Base-by-base conservation (phyloP, 2,888 invertebrate species). In the Unio pictorum region DNA sequence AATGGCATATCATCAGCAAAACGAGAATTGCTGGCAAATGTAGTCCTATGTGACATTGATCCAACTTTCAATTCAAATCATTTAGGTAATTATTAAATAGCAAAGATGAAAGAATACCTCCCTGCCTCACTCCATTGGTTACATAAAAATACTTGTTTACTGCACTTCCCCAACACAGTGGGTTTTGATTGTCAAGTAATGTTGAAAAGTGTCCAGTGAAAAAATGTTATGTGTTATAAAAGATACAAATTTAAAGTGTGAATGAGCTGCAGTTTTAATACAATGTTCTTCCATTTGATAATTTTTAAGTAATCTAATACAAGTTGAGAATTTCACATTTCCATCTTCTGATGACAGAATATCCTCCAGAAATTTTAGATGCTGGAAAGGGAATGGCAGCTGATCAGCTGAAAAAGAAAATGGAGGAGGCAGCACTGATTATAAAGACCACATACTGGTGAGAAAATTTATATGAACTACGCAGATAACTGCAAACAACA, bases 391-490 rank as follows among this genome's bases (percentile, higher is more conserved):
- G 92, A 54, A 86, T 94, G 79, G 89, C 93, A 0, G 87, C 93
- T 0, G 95, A 95, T 0, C 86, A 91, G 7, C 93, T 95, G 84
- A 98, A 97, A 91, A 91, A 92, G 55, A 92, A 93, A 81, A 92
- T 95, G 64, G 96, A 97, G 28, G 93, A 94, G 76, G 91, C 93
- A 74, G 93, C 95, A 0, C 91, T 96, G 20, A 93, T 93, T 55
- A 91, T 99, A 45, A 99, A 99, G 92, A 96, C 96, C 1, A 95
- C 97, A 0, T 98, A 97, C 91, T 96, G 97, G 95, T 95, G 90
- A 89, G 89, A 81, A 54, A 1, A 45, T 45, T 45, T 11, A 45
- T 45, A 11, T 45, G 45, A 8, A 45, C 8, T 45, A 45, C 11
- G 1, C 8, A 45, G 45, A 11, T 45, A 45, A 11, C 45, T 45